Percentiles rank a stretch among this genome's conserved stretches.
Conservation (phyloP, 2,888 invertebrate species). For the Heterodera filipjevi region DNA sequence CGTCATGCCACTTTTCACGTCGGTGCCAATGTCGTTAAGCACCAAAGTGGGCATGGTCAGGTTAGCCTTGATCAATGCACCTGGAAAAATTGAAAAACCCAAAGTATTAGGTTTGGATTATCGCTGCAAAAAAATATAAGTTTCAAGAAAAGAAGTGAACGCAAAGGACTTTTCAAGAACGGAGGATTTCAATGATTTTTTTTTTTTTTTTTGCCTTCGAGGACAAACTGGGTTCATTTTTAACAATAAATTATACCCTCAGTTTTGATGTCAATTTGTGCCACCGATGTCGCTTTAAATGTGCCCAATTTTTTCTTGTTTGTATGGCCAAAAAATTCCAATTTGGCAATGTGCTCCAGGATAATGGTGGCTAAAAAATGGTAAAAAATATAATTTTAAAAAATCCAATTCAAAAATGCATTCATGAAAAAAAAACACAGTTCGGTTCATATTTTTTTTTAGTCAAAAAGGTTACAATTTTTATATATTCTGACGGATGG, state of each 20-base stretch:
- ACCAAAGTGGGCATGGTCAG: background rate
- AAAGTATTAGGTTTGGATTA: no score
- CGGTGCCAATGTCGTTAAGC: constrained; percentile 2
- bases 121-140: no score
- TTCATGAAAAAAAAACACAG: no score
- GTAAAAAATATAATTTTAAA: no score
- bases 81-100: background rate
- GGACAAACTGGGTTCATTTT: no score
- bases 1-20: background rate
- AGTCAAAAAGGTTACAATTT: background rate
- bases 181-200: background rate
- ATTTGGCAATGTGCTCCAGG: background rate
- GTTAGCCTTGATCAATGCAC: background rate
- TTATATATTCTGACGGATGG: constrained; percentile 1
- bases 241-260: background rate
- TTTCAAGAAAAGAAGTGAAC: no score
- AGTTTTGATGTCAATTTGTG: background rate
- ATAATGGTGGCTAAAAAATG: background rate
- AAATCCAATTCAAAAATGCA: no score
- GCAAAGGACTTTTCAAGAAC: no score
- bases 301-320: constrained; percentile 10
- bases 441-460: no score
- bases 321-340: background rate
- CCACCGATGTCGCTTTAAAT: background rate
- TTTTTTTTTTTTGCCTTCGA: background rate